Evolutionary conservation across 23 tunicate genomes (phyloP).

Genomic region (Halocynthia roretzi): DNA sequence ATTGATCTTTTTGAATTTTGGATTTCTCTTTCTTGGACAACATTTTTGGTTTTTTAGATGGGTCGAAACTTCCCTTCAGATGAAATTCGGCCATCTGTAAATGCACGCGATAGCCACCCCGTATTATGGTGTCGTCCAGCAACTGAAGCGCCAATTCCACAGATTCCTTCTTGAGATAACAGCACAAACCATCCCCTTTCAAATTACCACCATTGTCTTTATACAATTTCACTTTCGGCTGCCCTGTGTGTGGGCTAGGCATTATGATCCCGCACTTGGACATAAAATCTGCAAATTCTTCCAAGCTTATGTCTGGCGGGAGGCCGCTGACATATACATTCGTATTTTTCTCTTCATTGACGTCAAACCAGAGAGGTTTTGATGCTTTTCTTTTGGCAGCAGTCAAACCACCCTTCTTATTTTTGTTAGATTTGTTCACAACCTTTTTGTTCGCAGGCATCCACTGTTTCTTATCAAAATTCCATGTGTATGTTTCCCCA

Average conservation of each 20-base stretch:
- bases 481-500: constrained; percentile 57
- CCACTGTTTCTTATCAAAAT: constrained; percentile 50
- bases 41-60: constrained; percentile 91
- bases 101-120: constrained; percentile 28
- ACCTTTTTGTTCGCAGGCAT: constrained; percentile 28
- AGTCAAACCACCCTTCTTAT: background rate
- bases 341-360: constrained; percentile 42
- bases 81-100: constrained; percentile 71
- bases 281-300: constrained; percentile 64
- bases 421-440: background rate
- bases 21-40: constrained; percentile 79
- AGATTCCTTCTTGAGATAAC: constrained; percentile 72
- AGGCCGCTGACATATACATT: constrained; percentile 72
- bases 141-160: constrained; percentile 56
- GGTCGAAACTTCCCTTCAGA: constrained; percentile 72
- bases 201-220: constrained; percentile 46
- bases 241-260: constrained; percentile 51
- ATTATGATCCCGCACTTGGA: constrained; percentile 78
- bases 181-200: constrained; percentile 88
- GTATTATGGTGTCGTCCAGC: constrained; percentile 38
- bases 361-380: constrained; percentile 21
- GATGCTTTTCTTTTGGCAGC: constrained; percentile 17
- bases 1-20: constrained; percentile 48
- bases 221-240: constrained; percentile 72
- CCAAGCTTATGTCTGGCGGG: constrained; percentile 55